Base-by-base conservation (phyloP, 2,113 vertebrate genomes). In the Nymphicus hollandicus region DNA sequence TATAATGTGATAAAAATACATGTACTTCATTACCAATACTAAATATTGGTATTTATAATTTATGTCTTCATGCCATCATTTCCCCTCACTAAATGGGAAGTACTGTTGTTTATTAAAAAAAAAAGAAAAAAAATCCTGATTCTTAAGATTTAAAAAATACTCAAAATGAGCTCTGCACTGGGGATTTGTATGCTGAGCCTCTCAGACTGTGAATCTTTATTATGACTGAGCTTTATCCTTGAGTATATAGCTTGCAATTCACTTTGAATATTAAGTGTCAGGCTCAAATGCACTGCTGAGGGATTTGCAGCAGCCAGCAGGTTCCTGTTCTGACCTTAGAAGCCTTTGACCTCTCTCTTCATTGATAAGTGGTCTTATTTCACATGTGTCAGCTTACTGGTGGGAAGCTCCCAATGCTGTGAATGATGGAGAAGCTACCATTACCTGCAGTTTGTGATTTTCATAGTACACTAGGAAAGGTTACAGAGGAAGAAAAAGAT, bases 251-350 rank as follows among this genome's bases (percentile, higher is more conserved):
- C 95, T 95, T 81, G 82, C 89, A 86, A 77, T 93, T 89, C 96
- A 65, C 85, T 78, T 93, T 97, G 97, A 98, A 97, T 98, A 97
- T 97, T 96, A 98, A 98, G 96, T 97, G 97, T 97, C 96, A 97
- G 91, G 88, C 94, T 97, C 37, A 77, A 86, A 37, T 65, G 92
- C 90, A 41, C n/a, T 12, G 69, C 79, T 86, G 92, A 92, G 96
- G 86, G 96, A 95, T 97, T 85, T 95, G 88, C 93, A 90, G 91
- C 55, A 35, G 69, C 52, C 78, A 71, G 89, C 86, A 86, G 92
- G 93, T 77, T 91, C 83, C 86, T 78, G 55, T 82, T 47, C 56
- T 76, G 89, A 20, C 92, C 94, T 79, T 23, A 49, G 83, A 79
- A 96, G 97, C 94, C 86, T 72, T 81, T 83, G 88, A 77, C 91